Conservation (phyloP, 2,888 invertebrate genomes). For the Hypomecis punctinalis region DNA sequence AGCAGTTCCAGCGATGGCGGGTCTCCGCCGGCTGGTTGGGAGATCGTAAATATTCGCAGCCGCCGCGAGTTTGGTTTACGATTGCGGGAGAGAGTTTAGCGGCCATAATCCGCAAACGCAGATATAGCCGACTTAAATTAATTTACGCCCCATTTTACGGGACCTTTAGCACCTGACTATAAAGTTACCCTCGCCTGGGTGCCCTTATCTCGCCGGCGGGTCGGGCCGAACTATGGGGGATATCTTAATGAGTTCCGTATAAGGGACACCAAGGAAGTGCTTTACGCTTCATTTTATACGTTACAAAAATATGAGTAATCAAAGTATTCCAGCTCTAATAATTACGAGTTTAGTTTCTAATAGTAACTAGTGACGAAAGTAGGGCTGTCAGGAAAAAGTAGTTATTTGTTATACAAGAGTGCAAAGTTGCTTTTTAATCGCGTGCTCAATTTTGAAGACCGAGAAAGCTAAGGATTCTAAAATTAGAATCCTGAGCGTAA, state of each 20-base stretch:
- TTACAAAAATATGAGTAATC: too few species aligned
- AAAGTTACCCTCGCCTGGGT: conserved; percentile 16
- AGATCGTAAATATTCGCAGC: conserved; percentile 58
- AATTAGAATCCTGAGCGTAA: too few species aligned
- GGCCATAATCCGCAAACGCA: conserved; percentile 36
- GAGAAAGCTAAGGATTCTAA: too few species aligned
- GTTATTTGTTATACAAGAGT: too few species aligned
- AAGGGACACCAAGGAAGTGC: not conserved
- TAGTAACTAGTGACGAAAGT: too few species aligned
- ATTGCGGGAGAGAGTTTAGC: conserved; percentile 50
- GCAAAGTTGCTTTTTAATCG: too few species aligned
- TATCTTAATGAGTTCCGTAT: not conserved
- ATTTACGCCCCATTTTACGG: conserved; percentile 24
- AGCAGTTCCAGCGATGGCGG: conserved; percentile 21
- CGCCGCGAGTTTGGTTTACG: conserved; percentile 53
- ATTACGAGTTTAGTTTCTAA: too few species aligned
- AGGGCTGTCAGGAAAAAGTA: too few species aligned
- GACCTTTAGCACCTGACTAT: conserved; percentile 14
- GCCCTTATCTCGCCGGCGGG: conserved; percentile 1
- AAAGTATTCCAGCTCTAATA: too few species aligned
- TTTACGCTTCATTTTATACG: too few species aligned
- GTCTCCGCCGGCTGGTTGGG: conserved; percentile 42
- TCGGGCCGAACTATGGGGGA: too few species aligned
- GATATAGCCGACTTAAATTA: conserved; percentile 33
- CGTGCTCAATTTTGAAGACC: too few species aligned